A percentile compares a stretch with the other conserved stretches of the same genome.
These are phyloP conservation scores for Caenorhabditis macrosperma DNA, from an alignment of 2,888 invertebrate genomes.

Conservation along the genomic window DNA sequence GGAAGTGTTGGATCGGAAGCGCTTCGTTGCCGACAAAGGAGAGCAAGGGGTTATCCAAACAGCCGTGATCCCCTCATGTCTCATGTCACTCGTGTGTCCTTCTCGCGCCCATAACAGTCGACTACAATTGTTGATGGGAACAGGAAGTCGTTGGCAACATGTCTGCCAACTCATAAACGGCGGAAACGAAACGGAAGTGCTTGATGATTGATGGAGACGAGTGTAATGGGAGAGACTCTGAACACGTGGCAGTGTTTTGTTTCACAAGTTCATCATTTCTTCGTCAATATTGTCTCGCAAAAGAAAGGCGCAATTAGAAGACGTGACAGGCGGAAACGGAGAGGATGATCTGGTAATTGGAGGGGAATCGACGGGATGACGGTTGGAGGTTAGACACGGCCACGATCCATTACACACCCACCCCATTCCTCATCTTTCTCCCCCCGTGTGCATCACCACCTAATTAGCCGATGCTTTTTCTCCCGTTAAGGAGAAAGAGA, in stretches of 20 bases:
- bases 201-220: background rate
- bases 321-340: background rate
- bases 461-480: background rate
- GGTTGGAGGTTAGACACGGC: no score
- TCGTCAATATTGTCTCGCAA: background rate
- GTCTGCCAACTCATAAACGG: slow-evolving; percentile 1
- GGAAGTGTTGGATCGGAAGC: no score
- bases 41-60: background rate
- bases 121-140: slow-evolving; percentile 3
- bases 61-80: background rate
- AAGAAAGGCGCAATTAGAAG: slow-evolving; percentile 2
- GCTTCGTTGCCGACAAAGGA: no score
- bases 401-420: no score
- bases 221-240: background rate
- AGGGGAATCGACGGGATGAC: background rate
- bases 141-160: slow-evolving; percentile 10
- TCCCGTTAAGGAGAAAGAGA: no score
- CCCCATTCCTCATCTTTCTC: no score
- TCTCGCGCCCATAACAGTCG: no score
- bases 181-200: background rate
- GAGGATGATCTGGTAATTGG: slow-evolving; percentile 15
- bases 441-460: background rate
- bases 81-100: background rate
- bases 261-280: background rate
- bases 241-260: background rate